Conservation (phyloP, 2,888 invertebrate species). For the Drosophila buzzatii region DNA sequence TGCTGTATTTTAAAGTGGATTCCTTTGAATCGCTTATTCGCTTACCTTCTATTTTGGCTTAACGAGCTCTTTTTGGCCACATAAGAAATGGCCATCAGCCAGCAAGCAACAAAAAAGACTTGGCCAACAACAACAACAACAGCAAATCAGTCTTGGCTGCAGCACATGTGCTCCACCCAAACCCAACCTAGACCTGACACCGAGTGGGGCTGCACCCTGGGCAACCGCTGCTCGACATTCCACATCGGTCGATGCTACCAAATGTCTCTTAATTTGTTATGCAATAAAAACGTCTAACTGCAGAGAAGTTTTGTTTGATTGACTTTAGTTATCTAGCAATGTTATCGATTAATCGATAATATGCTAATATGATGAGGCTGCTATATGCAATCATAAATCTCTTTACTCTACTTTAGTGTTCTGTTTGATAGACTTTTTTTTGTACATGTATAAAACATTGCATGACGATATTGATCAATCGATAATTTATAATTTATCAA, state of each 20-base stretch:
- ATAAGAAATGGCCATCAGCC: conserved; percentile 26
- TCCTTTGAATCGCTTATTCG: conserved; percentile 61
- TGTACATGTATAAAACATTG: too few species aligned
- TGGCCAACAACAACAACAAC: conserved; percentile 4
- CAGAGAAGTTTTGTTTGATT: neutral
- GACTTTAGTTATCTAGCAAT: neutral
- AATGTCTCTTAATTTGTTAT: conserved; percentile 10
- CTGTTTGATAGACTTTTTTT: neutral
- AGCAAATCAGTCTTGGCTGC: conserved; percentile 29
- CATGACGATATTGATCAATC: too few species aligned
- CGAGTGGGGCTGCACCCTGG: conserved; percentile 15
- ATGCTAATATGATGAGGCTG: neutral
- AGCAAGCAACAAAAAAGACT: conserved; percentile 30
- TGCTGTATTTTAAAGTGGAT: conserved; percentile 27
- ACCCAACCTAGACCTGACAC: conserved; percentile 9
- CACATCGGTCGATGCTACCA: conserved; percentile 12
- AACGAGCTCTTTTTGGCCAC: conserved; percentile 59
- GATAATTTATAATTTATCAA: too few species aligned
- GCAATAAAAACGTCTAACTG: neutral
- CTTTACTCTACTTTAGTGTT: neutral
- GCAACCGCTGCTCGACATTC: conserved; percentile 13
- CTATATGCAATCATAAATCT: neutral
- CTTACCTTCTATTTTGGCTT: conserved; percentile 57
- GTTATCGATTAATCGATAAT: conserved; percentile 12
- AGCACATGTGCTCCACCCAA: conserved; percentile 41